A percentile compares a stretch with the other conserved stretches of the same genome.
Evolutionary conservation across 35 echinoderm and acorn worm genomes (phyloP).

Genomic region (Chiridota heheva): DNA sequence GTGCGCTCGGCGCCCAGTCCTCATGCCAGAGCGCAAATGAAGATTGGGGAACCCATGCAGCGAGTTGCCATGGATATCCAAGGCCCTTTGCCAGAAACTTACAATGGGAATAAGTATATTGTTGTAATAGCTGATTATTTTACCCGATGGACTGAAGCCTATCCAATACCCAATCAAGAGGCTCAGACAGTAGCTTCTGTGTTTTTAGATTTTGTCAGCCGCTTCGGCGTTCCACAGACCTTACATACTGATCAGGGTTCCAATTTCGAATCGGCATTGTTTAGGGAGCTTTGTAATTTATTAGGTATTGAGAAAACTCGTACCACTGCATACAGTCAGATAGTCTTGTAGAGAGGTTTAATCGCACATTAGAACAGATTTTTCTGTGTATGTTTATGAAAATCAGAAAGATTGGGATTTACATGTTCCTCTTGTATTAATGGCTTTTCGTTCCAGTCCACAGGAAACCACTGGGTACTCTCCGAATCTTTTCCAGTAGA

Average conservation of each 20-base stretch:
- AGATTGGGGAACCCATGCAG: conserved; percentile 26
- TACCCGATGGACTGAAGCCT: conserved; percentile 36
- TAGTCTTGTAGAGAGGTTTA: conserved; percentile 41
- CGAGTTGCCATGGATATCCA: conserved; percentile 31
- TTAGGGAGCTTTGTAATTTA: conserved; percentile 33
- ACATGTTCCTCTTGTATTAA: conserved; percentile 42
- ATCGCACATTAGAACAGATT: conserved; percentile 37
- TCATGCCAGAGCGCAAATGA: conserved; percentile 2
- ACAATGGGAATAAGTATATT: conserved; percentile 34
- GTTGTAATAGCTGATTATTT: conserved; percentile 40
- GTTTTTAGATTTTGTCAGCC: conserved; percentile 23
- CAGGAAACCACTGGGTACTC: conserved; percentile 34
- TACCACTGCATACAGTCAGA: conserved; percentile 17
- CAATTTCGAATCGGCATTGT: conserved; percentile 47
- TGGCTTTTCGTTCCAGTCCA: conserved; percentile 53
- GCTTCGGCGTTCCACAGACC: conserved; percentile 15
- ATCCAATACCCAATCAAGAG: conserved; percentile 51
- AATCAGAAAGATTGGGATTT: conserved; percentile 58
- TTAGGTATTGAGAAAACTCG: conserved; percentile 41
- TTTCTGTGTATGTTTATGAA: conserved; percentile 7
- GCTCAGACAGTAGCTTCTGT: conserved; percentile 30
- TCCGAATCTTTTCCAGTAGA: conserved; percentile 50
- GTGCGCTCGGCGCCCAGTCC: conserved; percentile 31
- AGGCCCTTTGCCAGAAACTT: conserved; percentile 32
- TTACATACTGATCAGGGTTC: conserved; percentile 51